Evolutionary conservation across 2,888 invertebrate genomes (phyloP).

Genomic region (Drosophila tripunctata): DNA sequence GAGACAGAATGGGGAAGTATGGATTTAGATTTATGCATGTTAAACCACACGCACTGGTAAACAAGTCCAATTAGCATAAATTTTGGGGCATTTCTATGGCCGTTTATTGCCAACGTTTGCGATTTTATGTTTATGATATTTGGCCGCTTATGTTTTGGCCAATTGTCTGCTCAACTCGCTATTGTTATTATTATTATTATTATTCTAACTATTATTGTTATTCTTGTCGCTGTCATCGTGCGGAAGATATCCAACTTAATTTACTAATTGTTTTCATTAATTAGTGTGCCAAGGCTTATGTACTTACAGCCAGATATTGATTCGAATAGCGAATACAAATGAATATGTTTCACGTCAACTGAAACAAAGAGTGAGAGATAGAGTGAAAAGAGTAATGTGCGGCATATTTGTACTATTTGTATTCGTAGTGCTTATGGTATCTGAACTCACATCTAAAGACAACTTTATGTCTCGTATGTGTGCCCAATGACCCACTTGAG

Average conservation of each 20-base stretch:
- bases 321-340: conserved; percentile 14
- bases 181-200: conserved; percentile 29
- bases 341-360: conserved; percentile 41
- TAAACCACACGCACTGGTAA: conserved; percentile 71
- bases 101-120: conserved; percentile 77
- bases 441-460: conserved; percentile 8
- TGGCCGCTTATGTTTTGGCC: conserved; percentile 44
- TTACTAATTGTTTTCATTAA: conserved; percentile 80
- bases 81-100: conserved; percentile 66
- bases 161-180: conserved; percentile 43
- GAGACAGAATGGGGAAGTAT: not conserved
- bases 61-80: conserved; percentile 79
- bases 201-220: conserved; percentile 11
- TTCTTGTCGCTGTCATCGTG: conserved; percentile 42
- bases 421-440: not conserved
- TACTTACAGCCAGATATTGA: conserved; percentile 44
- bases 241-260: conserved; percentile 64
- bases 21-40: conserved; percentile 56
- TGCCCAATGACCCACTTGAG: conserved; percentile 61
- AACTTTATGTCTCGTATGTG: conserved; percentile 10
- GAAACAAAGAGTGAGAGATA: not conserved
- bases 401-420: too few relatives aligned
- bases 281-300: conserved; percentile 54
- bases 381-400: not conserved
- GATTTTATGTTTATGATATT: conserved; percentile 72